phyloP scores from a whole-genome alignment of 2,113 vertebrate genomes.

The Anarhynchus alexandrinus region DNA sequence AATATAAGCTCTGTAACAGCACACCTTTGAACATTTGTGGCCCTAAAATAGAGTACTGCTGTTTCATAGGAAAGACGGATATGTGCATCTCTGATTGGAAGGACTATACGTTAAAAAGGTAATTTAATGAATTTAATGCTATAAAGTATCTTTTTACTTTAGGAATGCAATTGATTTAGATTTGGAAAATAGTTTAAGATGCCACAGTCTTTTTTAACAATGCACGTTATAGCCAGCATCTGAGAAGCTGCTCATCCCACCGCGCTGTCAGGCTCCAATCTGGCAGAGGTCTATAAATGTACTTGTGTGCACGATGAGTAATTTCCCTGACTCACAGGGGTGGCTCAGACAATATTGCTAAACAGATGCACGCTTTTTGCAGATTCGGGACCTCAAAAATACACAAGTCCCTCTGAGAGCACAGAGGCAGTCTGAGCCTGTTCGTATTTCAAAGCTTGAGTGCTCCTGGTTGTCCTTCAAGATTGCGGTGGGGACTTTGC shows the following conservation, averaged over 20 bases:
- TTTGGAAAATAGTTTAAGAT: background rate
- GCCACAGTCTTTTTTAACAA: background rate
- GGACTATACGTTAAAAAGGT: background rate
- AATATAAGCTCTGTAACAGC: background rate
- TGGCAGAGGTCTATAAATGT: background rate
- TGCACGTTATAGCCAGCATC: background rate
- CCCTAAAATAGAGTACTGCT: background rate
- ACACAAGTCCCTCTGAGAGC: background rate
- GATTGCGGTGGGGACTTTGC: accelerated
- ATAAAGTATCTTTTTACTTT: background rate
- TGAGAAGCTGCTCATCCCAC: constrained; percentile 15
- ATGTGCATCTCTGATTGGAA: accelerated
- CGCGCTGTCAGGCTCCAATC: background rate
- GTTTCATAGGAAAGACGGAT: accelerated
- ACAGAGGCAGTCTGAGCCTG: background rate
- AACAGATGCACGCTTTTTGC: background rate
- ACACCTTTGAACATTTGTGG: background rate
- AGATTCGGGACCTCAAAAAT: background rate
- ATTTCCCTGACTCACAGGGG: constrained; percentile 11
- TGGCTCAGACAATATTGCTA: background rate
- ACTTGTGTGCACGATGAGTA: background rate
- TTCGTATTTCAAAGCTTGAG: background rate
- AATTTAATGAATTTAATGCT: background rate
- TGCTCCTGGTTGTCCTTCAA: background rate
- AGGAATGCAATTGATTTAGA: background rate